Percentiles rank a stretch among this genome's conserved stretches.
Evolutionary conservation across 2,888 invertebrate genomes (phyloP).

Genomic region (Amblyjoppa proteus): DNA sequence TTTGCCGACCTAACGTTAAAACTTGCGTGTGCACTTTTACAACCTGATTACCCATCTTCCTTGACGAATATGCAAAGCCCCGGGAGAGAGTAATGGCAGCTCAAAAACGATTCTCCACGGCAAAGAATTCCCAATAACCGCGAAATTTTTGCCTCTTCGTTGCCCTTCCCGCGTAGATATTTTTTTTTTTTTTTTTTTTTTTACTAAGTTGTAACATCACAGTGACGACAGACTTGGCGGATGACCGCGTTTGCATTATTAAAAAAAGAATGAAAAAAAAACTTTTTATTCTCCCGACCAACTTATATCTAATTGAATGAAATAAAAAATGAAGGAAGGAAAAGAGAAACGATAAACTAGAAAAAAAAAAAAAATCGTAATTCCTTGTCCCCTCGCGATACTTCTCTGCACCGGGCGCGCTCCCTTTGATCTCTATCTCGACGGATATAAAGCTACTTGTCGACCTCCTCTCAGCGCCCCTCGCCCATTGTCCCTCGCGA

Average conservation of each 20-base stretch:
- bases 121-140: not conserved
- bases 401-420: slow-evolving; percentile 24
- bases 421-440: slow-evolving; percentile 48
- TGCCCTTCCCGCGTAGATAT: not conserved
- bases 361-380: slow-evolving; percentile 24
- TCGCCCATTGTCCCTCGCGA: slow-evolving; percentile 37
- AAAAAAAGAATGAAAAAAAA: not conserved
- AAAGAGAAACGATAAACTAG: not conserved
- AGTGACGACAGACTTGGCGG: not conserved
- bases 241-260: not conserved
- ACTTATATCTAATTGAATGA: slow-evolving; percentile 8
- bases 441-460: slow-evolving; percentile 43
- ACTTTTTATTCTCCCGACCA: not conserved
- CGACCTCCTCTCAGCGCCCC: slow-evolving; percentile 7
- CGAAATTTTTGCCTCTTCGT: not conserved
- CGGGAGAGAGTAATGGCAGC: not conserved
- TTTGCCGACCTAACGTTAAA: not conserved
- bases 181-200: not conserved
- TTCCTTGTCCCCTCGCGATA: slow-evolving; percentile 22
- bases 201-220: not conserved
- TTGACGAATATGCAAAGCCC: not conserved
- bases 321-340: not conserved
- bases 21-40: not conserved
- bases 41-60: not conserved
- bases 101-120: not conserved